Evolutionary conservation across 2,113 vertebrate genomes (phyloP).

Genomic region (Atlantisia rogersi): DNA sequence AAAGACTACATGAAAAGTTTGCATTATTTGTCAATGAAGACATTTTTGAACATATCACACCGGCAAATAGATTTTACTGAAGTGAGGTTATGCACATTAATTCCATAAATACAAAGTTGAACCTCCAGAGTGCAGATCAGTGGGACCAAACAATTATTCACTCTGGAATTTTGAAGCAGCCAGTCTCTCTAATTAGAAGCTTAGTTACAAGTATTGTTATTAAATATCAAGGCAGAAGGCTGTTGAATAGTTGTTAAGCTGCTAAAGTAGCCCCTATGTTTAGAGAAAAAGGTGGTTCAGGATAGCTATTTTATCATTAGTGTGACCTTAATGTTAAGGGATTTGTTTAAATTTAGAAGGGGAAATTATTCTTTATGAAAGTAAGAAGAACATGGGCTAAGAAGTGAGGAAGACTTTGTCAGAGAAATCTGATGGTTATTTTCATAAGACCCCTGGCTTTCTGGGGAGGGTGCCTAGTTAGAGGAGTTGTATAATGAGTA

Average conservation of each 20-base stretch:
- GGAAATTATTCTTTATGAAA: neutral
- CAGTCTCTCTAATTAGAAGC: neutral
- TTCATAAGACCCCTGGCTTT: neutral
- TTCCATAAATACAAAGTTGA: neutral
- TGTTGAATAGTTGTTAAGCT: neutral
- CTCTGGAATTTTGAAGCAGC: neutral
- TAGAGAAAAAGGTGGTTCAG: neutral
- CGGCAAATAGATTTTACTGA: neutral
- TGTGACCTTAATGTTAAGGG: neutral
- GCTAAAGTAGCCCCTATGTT: neutral
- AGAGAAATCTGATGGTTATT: neutral
- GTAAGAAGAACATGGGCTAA: neutral
- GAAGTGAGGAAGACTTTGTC: neutral
- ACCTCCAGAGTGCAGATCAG: neutral
- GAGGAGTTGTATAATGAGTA: neutral
- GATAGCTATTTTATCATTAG: neutral
- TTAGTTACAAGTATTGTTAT: neutral
- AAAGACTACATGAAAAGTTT: neutral
- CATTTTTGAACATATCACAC: neutral
- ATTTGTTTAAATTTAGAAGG: neutral
- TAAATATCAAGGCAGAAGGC: neutral
- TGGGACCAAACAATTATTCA: neutral
- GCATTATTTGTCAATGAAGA: neutral
- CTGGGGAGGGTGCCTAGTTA: neutral
- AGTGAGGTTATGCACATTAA: neutral